phyloP scores from a whole-genome alignment of 2,888 invertebrate genomes.

The Harpagoxenus sublaevis region DNA sequence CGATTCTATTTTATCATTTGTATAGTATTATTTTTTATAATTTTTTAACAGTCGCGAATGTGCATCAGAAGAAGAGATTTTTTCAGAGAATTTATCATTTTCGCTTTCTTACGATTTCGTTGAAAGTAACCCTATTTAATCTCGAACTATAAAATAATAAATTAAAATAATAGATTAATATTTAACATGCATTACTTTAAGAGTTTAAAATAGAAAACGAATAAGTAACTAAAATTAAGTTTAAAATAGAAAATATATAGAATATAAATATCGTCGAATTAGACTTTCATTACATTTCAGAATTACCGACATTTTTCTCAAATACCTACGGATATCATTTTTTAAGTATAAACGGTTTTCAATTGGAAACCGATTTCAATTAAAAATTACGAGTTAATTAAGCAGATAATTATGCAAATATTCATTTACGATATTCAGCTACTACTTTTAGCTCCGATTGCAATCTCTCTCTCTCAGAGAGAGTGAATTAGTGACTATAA shows the following conservation, averaged over 20 bases:
- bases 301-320: neutral
- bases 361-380: neutral
- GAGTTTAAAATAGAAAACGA: neutral
- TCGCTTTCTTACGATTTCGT: neutral
- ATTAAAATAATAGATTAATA: neutral
- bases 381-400: conserved; percentile 1
- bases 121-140: neutral
- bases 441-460: neutral
- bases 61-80: neutral
- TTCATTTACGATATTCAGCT: neutral
- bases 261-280: neutral
- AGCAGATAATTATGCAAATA: conserved; percentile 3
- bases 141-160: neutral
- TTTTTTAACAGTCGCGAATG: neutral
- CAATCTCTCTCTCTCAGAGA: neutral
- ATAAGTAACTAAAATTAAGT: no score
- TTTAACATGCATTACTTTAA: neutral
- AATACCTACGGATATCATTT: neutral
- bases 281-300: neutral
- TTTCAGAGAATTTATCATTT: neutral
- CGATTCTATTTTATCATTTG: neutral
- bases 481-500: conserved; percentile 15
- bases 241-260: no score
- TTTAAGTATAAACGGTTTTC: neutral
- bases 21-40: neutral